Base-by-base conservation (phyloP, 2,113 vertebrate genomes). In the Rostratula benghalensis region DNA sequence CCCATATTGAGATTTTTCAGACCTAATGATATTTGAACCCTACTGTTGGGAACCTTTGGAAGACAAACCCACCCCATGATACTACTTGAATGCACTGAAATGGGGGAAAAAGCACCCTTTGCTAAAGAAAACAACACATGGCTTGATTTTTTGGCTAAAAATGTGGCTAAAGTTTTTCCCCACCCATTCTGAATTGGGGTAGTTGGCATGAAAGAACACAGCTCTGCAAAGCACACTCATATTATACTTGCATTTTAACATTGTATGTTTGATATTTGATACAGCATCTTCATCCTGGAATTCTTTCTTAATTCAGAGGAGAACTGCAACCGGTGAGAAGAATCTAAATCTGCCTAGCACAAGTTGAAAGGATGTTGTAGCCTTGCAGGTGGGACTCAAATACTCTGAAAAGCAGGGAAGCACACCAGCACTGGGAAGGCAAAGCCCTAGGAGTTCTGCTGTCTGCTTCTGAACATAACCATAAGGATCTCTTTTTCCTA, bases 51-150 rank as follows among this genome's bases (percentile, higher is more conserved):
- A 84, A 24, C 16, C 3, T 51, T 71, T 15, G 56, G 77, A 82
- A 75, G 31, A 78, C 37, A 82, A 91, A 59, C 15, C 65, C 37
- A 81, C 20, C 13, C 48, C 21, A 35, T 24, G 41, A 31, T 28
- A 16, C n/a, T 46, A 18, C 51, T 25, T 21, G 24, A 70, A 94
- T 21, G 15, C 7, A 31, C 28, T 53, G 37, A 89, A 78, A 91
- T 28, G 12, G 24, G 46, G 14, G 2, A 37, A 90, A 75, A 19
- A 0, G 0, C 3, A 2, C 14, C 15, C 28, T 57, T 83, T 83
- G 31, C 46, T 54, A 74, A 35, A 65, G 19, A 45, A 82, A 90
- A 53, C 9, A 39, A 19, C 20, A 48, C 45, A 35, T 5, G 18
- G 20, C 12, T 73, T 43, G 39, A 61, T 67, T 88, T 63, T 39